These are phyloP conservation scores for Dicroscelio sp. DNA, from an alignment of 2,888 invertebrate species.

Conservation along the genomic window DNA sequence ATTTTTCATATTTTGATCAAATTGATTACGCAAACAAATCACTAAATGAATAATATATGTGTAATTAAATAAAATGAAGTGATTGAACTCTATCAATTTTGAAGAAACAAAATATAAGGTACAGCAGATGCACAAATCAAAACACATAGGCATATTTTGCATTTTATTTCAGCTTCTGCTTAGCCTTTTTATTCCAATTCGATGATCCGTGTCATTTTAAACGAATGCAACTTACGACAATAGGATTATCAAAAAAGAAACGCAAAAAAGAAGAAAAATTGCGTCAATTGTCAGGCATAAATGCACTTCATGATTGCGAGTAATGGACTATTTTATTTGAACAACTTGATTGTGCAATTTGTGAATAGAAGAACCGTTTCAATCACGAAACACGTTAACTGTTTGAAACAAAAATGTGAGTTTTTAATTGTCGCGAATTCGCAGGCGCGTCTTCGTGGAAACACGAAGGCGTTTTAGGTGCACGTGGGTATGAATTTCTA, in stretches of 20 bases:
- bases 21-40: too few species aligned
- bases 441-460: conserved; percentile 12
- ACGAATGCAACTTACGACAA: conserved; percentile 21
- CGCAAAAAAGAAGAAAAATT: too few species aligned
- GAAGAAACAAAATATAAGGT: neutral
- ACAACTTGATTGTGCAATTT: conserved; percentile 23
- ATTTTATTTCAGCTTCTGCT: conserved; percentile 11
- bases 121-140: conserved; percentile 22
- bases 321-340: conserved; percentile 32
- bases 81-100: too few species aligned
- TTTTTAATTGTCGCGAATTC: conserved; percentile 25
- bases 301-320: conserved; percentile 36
- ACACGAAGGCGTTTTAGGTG: neutral
- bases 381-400: neutral
- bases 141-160: conserved; percentile 15
- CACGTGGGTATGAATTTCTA: neutral
- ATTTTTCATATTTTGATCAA: too few species aligned
- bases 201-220: conserved; percentile 33
- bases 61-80: too few species aligned
- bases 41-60: too few species aligned
- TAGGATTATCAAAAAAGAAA: conserved; percentile 22
- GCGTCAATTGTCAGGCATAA: neutral
- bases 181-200: conserved; percentile 14
- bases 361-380: conserved; percentile 22
- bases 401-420: conserved; percentile 32